A percentile compares a stretch with the other conserved stretches of the same genome.
These are phyloP conservation scores for Bicyclus anynana DNA, from an alignment of 1,140 invertebrate genomes.

Conservation along the genomic window DNA sequence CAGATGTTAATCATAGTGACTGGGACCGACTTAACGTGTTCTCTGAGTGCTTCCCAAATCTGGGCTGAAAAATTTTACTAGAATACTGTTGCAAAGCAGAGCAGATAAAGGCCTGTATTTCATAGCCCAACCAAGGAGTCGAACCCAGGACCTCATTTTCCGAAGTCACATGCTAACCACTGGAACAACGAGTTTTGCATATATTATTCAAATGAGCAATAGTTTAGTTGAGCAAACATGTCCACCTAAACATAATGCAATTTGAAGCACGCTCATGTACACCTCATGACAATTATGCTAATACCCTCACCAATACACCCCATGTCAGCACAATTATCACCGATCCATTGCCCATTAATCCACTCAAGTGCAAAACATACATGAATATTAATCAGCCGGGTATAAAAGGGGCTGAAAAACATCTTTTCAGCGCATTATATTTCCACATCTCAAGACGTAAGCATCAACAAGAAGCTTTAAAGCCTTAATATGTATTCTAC, in stretches of 20 bases:
- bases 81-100: too few species aligned
- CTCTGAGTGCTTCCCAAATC: too few species aligned
- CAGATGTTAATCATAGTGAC: too few species aligned
- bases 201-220: background rate
- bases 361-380: background rate
- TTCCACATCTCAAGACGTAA: background rate
- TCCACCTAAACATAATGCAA: background rate
- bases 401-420: constrained; percentile 4
- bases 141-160: too few species aligned
- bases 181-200: background rate
- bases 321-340: background rate
- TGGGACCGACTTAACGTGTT: too few species aligned
- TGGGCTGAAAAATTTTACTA: too few species aligned
- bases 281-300: background rate
- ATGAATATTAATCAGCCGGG: background rate
- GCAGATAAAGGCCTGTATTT: too few species aligned
- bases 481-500: constrained; percentile 9
- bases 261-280: background rate
- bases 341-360: background rate
- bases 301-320: background rate
- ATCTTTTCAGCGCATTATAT: background rate
- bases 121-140: too few species aligned
- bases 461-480: constrained; percentile 13
- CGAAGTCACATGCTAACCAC: background rate
- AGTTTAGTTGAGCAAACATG: background rate